Percentiles rank a stretch among this genome's conserved stretches.
Evolutionary conservation across 2,797 vertebrate species (phyloP).

Genomic region (Microctenopoma lineatum): DNA sequence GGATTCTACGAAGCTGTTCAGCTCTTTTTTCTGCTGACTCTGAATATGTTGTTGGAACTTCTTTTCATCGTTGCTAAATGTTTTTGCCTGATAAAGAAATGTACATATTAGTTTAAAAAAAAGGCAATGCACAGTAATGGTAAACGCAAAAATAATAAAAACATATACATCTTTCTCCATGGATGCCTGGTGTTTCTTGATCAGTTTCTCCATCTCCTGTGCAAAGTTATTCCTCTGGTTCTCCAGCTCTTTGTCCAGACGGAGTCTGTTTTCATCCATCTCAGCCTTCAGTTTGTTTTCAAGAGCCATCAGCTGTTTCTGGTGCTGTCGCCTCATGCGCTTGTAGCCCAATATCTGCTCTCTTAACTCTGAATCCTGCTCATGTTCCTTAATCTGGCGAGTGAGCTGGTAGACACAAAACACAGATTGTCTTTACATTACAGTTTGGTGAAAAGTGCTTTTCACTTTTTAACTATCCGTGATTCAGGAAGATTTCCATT

Average conservation of each 20-base stretch:
- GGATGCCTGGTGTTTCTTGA: constrained; percentile 96
- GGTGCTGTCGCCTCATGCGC: constrained; percentile 98
- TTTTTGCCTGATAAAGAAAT: constrained; percentile 87
- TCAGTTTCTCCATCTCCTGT: constrained; percentile 97
- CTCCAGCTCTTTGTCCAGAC: constrained; percentile 98
- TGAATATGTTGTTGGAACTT: constrained; percentile 99
- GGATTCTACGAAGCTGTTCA: constrained; percentile 95
- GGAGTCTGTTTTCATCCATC: constrained; percentile 98
- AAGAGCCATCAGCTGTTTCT: constrained; percentile 97
- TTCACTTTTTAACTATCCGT: neutral
- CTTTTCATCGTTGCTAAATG: constrained; percentile 96
- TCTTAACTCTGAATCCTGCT: constrained; percentile 97
- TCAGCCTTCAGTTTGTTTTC: constrained; percentile 99
- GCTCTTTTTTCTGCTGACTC: constrained; percentile 97
- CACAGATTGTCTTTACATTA: constrained; percentile 14
- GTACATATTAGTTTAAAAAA: neutral
- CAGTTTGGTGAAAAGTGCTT: neutral
- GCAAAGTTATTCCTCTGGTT: constrained; percentile 96
- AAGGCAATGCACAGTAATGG: too few relatives aligned
- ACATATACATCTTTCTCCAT: constrained; percentile 96
- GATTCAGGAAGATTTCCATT: constrained; percentile 13
- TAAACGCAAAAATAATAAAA: constrained; percentile 8
- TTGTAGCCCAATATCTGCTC: constrained; percentile 99
- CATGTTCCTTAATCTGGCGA: constrained; percentile 98
- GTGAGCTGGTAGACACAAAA: constrained; percentile 87